Conservation (phyloP, 2,888 invertebrate genomes). For the Diaprepes abbreviatus region DNA sequence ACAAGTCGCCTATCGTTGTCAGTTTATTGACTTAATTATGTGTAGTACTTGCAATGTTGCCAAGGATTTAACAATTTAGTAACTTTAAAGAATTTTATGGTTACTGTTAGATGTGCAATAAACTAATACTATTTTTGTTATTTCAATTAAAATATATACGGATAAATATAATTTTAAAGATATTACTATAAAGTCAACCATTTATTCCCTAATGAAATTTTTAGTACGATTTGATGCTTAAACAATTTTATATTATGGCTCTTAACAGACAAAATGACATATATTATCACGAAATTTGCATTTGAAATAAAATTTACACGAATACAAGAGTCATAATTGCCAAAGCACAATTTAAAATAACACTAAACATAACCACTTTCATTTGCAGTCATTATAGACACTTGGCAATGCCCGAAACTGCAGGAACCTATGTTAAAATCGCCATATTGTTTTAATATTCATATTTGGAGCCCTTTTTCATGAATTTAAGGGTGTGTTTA, state of each 20-base stretch:
- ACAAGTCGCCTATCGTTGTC: conserved; percentile 26
- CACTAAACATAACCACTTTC: conserved; percentile 15
- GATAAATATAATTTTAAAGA: too few relatives aligned
- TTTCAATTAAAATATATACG: too few relatives aligned
- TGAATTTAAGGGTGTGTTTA: conserved; percentile 38
- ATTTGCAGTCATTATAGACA: conserved; percentile 19
- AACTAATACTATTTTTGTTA: too few relatives aligned
- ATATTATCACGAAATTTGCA: background rate
- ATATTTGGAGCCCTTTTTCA: conserved; percentile 37
- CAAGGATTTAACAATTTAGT: background rate
- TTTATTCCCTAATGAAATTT: too few relatives aligned
- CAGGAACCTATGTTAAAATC: conserved; percentile 23
- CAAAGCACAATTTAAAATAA: conserved; percentile 16
- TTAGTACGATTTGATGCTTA: too few relatives aligned
- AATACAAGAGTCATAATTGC: conserved; percentile 4
- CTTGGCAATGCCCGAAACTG: conserved; percentile 4
- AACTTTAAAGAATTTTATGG: background rate
- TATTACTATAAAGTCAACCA: too few relatives aligned
- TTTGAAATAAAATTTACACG: background rate
- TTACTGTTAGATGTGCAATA: too few relatives aligned
- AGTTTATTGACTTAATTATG: conserved; percentile 14
- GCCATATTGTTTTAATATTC: conserved; percentile 44
- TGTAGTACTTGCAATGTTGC: background rate
- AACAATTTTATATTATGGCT: too few relatives aligned
- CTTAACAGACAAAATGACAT: background rate